Evolutionary conservation across 1,140 invertebrate species (phyloP).

Genomic region (Grapholita molesta): DNA sequence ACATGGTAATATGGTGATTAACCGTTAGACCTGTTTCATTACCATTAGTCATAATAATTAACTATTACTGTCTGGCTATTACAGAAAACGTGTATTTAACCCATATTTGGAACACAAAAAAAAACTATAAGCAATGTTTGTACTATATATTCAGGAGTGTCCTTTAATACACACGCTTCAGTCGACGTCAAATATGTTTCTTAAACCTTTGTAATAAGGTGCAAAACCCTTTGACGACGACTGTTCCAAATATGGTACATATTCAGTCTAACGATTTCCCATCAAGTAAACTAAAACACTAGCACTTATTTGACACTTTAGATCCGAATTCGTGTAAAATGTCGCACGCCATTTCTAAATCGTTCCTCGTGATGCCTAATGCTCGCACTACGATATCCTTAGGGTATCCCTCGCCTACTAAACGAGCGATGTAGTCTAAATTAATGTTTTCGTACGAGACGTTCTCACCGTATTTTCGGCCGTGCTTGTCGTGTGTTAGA

Average conservation of each 20-base stretch:
- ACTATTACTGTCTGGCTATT: no score
- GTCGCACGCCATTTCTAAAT: slow-evolving; percentile 96
- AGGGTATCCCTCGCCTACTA: slow-evolving; percentile 93
- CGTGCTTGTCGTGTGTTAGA: slow-evolving; percentile 73
- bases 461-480: slow-evolving; percentile 67
- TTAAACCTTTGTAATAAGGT: no score
- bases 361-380: slow-evolving; percentile 93
- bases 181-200: no score
- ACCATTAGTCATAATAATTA: no score
- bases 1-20: background rate
- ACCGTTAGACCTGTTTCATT: background rate
- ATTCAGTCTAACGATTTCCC: slow-evolving; percentile 19
- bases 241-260: slow-evolving; percentile 32
- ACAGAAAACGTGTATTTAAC: background rate
- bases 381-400: slow-evolving; percentile 94
- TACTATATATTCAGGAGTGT: background rate
- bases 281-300: slow-evolving; percentile 18
- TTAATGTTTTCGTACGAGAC: slow-evolving; percentile 92
- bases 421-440: slow-evolving; percentile 91
- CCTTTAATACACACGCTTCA: background rate
- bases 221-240: slow-evolving; percentile 8
- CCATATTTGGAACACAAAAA: background rate
- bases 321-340: slow-evolving; percentile 94
- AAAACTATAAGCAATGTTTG: background rate
- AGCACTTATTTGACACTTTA: slow-evolving; percentile 54